phyloP scores from a whole-genome alignment of 2,797 vertebrate genomes.

The Nyctibius grandis region DNA sequence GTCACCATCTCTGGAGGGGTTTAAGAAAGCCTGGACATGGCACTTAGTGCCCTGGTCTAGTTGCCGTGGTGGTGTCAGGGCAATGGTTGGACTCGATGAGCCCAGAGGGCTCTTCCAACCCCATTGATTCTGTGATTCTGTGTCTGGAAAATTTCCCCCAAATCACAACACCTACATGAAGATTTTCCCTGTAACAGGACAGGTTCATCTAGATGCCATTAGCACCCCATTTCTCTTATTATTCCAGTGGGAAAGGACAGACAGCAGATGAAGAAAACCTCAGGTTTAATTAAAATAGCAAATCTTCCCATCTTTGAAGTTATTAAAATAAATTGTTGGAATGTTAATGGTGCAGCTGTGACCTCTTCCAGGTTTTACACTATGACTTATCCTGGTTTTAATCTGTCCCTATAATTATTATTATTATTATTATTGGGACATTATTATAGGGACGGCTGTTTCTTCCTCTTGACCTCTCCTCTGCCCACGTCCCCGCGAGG shows the following conservation, averaged over 20 bases:
- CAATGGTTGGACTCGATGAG: too few relatives aligned
- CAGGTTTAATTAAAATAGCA: background rate
- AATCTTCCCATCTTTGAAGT: background rate
- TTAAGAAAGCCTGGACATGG: too few relatives aligned
- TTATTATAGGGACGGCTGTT: too few relatives aligned
- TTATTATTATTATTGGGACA: too few relatives aligned
- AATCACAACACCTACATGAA: background rate
- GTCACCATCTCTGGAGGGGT: too few relatives aligned
- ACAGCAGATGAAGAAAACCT: background rate
- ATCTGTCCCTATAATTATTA: fast-evolving
- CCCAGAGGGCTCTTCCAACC: too few relatives aligned
- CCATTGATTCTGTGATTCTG: too few relatives aligned
- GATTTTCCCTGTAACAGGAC: background rate
- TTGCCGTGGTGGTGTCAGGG: too few relatives aligned
- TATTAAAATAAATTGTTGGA: background rate
- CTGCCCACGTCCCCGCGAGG: background rate
- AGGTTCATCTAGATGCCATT: background rate
- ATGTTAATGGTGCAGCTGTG: background rate
- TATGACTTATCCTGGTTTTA: background rate
- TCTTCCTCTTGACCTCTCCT: background rate
- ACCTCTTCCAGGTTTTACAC: background rate
- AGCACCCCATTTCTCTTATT: background rate
- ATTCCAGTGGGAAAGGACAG: background rate
- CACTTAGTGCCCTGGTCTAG: too few relatives aligned
- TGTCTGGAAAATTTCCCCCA: background rate